Evolutionary conservation across 37 sponge, comb jelly and placozoan genomes (phyloP), one percentile per base, ranked within the genome.

Genomic region (Petrosia ficiformis): DNA sequence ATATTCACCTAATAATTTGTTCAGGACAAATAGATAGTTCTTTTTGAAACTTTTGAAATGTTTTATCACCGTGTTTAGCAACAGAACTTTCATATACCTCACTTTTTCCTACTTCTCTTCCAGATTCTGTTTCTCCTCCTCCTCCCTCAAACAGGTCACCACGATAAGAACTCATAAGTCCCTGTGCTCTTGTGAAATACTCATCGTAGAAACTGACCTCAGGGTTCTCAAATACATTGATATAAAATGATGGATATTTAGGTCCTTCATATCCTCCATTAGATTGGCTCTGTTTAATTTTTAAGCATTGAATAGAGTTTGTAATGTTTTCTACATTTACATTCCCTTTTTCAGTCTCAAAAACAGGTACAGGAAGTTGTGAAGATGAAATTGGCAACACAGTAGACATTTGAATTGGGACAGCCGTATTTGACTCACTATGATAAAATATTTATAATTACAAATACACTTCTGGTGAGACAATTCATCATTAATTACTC

Each of bases 1-100:
- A n/a, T n/a, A 31, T 21, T 22, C 37, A 84, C 90, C 90, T 79
- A 11, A 89, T 16, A 25, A 78, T 65, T 35, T 91, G 92, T 5
- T 77, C 34, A 21, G 88, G 84, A 41, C 80, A 91, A 25, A 19
- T 68, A 24, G 80, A 48, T 25, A 87, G 0, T 48, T 42, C 37
- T 38, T 92, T 92, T 41, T 88, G 63, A 54, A 92, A 87, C 59
- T 87, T 92, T 29, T 84, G 71, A 65, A 92, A 92, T 1, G 63
- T 40, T 41, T 31, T 67, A 59, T 92, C 89, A 61, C 93, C 89
- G 57, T 92, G 93, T 66, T 36, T 75, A 16, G 89, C 85, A 21
- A 39, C 56, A n/a, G 63, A 32, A 69, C 75, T 87, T 43, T 92
- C 93, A 77, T 92, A 92, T 39, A 36, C 57, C 70, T 92, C n/a